phyloP scores from a whole-genome alignment of 2,797 vertebrate species.

The Ceyx erithaca region DNA sequence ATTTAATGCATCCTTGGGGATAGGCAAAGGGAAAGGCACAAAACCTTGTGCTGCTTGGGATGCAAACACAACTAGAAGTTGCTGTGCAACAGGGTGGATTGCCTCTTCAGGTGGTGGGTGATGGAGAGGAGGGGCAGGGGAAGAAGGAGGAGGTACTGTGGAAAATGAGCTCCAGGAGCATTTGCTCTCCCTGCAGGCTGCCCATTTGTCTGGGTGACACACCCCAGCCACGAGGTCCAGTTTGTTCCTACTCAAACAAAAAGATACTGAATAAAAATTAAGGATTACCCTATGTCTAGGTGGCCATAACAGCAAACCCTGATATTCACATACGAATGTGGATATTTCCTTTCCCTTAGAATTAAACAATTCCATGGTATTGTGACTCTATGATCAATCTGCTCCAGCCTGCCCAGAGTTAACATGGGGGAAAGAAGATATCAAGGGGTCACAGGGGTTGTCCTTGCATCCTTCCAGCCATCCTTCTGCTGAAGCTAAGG shows the following conservation, averaged over 20 bases:
- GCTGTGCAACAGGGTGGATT: not conserved
- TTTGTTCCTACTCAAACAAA: not conserved
- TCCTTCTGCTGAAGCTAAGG: not conserved
- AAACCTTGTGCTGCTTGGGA: not conserved
- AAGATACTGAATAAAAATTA: not conserved
- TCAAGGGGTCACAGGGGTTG: accelerated
- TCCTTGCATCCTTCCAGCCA: not conserved
- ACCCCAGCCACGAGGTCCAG: not conserved
- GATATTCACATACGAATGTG: accelerated
- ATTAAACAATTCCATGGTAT: not conserved
- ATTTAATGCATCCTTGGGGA: not conserved
- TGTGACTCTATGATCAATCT: not conserved
- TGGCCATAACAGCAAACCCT: not conserved
- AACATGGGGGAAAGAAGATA: not conserved
- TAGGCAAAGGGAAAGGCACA: not conserved
- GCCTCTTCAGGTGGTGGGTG: not conserved
- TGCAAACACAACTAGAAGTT: not conserved
- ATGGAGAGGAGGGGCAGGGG: not conserved
- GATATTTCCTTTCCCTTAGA: not conserved
- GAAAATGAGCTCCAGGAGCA: not conserved
- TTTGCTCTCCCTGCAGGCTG: not conserved
- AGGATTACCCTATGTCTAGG: not conserved
- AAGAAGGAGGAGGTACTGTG: not conserved
- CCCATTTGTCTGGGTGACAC: not conserved
- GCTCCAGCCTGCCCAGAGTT: not conserved